A percentile compares a stretch with the other conserved stretches of the same genome.
These are phyloP conservation scores for Sphaeramia orbicularis DNA, from an alignment of 2,797 vertebrate genomes.

Conservation along the genomic window DNA sequence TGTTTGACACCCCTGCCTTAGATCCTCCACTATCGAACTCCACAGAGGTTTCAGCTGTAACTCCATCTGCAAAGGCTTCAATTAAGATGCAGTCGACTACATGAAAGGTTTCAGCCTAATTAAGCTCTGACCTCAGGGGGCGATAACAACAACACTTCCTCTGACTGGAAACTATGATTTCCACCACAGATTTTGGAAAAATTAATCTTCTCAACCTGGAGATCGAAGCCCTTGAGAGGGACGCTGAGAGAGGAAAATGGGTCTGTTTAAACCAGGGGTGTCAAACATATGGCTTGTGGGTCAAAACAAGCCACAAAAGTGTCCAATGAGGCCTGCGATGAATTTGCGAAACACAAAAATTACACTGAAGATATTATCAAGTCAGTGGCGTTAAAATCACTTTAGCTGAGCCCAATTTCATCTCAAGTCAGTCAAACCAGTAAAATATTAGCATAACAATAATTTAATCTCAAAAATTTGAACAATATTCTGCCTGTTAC, in stretches of 20 bases:
- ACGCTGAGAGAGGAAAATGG: not conserved
- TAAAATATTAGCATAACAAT: too few relatives aligned
- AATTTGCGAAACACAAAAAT: too few relatives aligned
- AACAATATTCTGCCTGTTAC: too few relatives aligned
- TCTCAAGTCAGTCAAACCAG: too few relatives aligned
- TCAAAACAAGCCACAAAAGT: too few relatives aligned
- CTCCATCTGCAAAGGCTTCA: slow-evolving; percentile 54
- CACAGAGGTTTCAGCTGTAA: slow-evolving; percentile 49
- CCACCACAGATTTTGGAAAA: slow-evolving; percentile 25
- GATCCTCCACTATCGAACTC: slow-evolving; percentile 22
- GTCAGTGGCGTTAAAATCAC: too few relatives aligned
- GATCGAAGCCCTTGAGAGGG: not conserved
- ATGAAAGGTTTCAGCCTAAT: slow-evolving; percentile 70
- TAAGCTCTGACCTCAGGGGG: slow-evolving; percentile 60
- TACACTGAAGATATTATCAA: too few relatives aligned
- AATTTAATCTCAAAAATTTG: too few relatives aligned
- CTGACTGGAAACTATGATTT: slow-evolving; percentile 46
- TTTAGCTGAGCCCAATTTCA: too few relatives aligned
- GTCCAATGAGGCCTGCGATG: too few relatives aligned
- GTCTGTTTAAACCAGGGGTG: not conserved
- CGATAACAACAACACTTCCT: slow-evolving; percentile 47
- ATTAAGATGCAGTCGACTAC: slow-evolving; percentile 48
- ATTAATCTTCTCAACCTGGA: slow-evolving; percentile 22
- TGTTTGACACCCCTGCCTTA: not conserved
- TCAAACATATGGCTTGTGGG: too few relatives aligned